Evolutionary conservation across 1,140 invertebrate genomes (phyloP), one percentile per base, ranked within the genome.

Genomic region (Dendroctonus valens): DNA sequence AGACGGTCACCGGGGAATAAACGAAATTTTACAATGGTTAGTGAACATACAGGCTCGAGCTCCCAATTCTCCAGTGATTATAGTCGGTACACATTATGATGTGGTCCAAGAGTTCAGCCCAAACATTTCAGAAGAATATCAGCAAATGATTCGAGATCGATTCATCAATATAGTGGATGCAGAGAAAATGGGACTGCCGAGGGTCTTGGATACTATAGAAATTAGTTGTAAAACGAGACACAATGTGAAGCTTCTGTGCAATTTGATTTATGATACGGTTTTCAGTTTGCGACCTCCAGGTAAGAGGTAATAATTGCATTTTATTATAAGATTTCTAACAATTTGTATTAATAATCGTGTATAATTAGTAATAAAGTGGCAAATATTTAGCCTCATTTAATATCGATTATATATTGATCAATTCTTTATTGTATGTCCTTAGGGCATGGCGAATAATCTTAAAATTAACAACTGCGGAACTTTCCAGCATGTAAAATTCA

Each of bases 51-150:
- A 96, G 78, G 93, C 93, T 6, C 81, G 95, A 70, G 95, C 94
- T 0, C 94, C 94, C 0, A 97, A 97, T 77, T 93, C 94, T 0
- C 93, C 94, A 2, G 94, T 97, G 4, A 87, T 97, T 15, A 96
- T 97, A 76, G 89, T 98, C 7, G 96, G 93, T 3, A 97, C 96
- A 0, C 94, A 97, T 80, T 96, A 93, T 70, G 97, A 99, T 79
- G 85, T 92, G 41, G 87, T 96, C 1, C 87, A 86, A 58, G 89
- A 91, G 68, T 83, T 85, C 52, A 89, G 87, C 70, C 87, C 89
- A 0, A 85, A 86, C 50, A 88, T 87, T 71, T 87, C 91, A 0
- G 91, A 95, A 74, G 88, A 91, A 53, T 81, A 97, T 58, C 96
- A 99, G 75, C 90, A 94, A 57, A 83, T 92, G 11, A 96, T 97